Evolutionary conservation across 2,113 vertebrate genomes (phyloP), one percentile per base, ranked within the genome.

Genomic region (Chascanopsetta lugubris): DNA sequence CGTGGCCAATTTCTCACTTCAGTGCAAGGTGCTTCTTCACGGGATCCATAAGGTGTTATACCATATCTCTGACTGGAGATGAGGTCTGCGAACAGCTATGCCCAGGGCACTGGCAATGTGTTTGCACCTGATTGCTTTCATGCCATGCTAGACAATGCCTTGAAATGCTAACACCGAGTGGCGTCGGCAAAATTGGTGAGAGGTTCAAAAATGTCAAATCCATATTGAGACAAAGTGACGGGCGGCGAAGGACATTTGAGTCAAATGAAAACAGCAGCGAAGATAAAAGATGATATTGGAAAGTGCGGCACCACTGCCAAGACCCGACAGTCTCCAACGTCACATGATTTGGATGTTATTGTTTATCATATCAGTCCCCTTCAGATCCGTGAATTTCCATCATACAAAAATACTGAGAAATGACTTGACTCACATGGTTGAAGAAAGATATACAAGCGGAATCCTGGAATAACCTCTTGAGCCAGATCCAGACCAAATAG

Each of bases 1-100:
- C 83, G 72, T 82, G 84, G 87, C 85, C 89, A 87, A 85, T 88
- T 89, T 89, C 85, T 88, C 87, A 89, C 87, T 85, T 82, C 75
- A 84, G 82, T 79, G 83, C 74, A 69, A 87, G 87, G 81, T 86
- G 74, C 66, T 84, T 89, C 78, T 88, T 80, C 70, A 83, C 83
- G 83, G 73, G 73, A 88, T 88, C 74, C 84, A 83, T 53, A 79
- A 83, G 72, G 85, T 87, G 60, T 85, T 85, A 80, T 75, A 55
- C 72, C 75, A 69, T 89, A 87, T 87, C 85, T 82, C 56, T 79
- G 79, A 75, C 77, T 83, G 43, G 67, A 90, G 80, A 90, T 86
- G 80, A 64, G 84, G 78, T 85, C 60, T 80, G 69, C 78, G 84
- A 67, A 77, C 72, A 79, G 77, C 50, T 75, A 63, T 77, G 84